phyloP scores from a whole-genome alignment of 2,888 invertebrate genomes.

The Lacanobia wlatinum region DNA sequence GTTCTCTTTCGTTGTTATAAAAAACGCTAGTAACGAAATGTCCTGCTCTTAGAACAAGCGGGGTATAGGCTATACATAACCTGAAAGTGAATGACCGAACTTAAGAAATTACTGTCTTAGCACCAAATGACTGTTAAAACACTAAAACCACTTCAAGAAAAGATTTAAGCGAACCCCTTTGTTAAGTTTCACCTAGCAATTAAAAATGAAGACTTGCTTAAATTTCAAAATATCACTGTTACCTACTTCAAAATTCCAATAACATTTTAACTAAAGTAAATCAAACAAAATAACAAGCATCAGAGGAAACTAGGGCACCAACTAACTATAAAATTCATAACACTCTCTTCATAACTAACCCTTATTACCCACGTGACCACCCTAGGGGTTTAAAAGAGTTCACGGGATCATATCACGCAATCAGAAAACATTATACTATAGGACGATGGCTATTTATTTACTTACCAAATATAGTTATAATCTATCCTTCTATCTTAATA shows the following conservation, averaged over 20 bases:
- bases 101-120: too few species aligned
- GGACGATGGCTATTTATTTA: not conserved
- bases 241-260: not conserved
- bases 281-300: conserved; percentile 32
- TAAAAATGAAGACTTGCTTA: not conserved
- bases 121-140: too few species aligned
- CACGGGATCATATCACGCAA: conserved; percentile 25
- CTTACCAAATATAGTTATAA: conserved; percentile 4
- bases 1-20: too few species aligned
- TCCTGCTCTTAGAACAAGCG: too few species aligned
- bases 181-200: too few species aligned
- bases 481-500: too few species aligned
- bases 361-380: conserved; percentile 34
- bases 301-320: conserved; percentile 35
- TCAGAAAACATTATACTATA: conserved; percentile 16
- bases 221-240: not conserved
- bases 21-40: too few species aligned
- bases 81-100: too few species aligned
- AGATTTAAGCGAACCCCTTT: too few species aligned
- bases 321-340: conserved; percentile 51
- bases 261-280: conserved; percentile 10
- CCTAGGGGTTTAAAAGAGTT: conserved; percentile 43
- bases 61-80: too few species aligned
- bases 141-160: too few species aligned
- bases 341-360: conserved; percentile 33